Percentiles rank a stretch among this genome's conserved stretches.
These are phyloP conservation scores for Petrocephalus zakoni DNA, from an alignment of 2,113 vertebrate genomes.

Conservation along the genomic window DNA sequence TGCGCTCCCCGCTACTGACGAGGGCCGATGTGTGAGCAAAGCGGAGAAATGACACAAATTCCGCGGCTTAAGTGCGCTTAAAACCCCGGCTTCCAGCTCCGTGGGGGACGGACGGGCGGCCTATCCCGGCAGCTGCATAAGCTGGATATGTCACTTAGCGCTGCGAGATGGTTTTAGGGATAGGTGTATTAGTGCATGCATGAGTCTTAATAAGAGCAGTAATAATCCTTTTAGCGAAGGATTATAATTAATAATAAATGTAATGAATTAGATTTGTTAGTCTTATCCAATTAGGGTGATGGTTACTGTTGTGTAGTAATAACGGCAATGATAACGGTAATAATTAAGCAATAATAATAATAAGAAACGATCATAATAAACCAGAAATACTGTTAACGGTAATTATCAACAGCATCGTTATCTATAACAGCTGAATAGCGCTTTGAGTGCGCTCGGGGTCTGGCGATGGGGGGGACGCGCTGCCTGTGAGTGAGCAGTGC, in stretches of 20 bases:
- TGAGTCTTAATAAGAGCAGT: neutral
- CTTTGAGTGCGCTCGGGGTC: neutral
- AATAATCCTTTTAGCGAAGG: conserved; percentile 1
- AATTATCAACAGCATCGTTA: neutral
- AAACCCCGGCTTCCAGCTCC: neutral
- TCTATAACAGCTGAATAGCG: neutral
- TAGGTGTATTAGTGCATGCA: neutral
- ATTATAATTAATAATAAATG: conserved; percentile 8
- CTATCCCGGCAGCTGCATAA: conserved; percentile 20
- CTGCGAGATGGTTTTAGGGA: neutral
- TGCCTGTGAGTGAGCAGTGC: neutral
- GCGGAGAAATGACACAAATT: neutral
- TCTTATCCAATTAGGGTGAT: neutral
- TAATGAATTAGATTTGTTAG: neutral
- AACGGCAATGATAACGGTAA: neutral
- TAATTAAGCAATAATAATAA: conserved; percentile 2
- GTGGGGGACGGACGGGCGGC: neutral
- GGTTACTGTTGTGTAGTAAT: neutral
- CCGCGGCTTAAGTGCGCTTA: neutral
- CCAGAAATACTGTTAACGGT: neutral
- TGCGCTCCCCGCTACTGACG: neutral
- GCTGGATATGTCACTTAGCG: conserved; percentile 14
- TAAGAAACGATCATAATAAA: neutral
- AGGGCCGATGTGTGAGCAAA: neutral
- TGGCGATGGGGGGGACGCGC: neutral